phyloP scores from a whole-genome alignment of 2,888 invertebrate species.

The Tinea trinotella region DNA sequence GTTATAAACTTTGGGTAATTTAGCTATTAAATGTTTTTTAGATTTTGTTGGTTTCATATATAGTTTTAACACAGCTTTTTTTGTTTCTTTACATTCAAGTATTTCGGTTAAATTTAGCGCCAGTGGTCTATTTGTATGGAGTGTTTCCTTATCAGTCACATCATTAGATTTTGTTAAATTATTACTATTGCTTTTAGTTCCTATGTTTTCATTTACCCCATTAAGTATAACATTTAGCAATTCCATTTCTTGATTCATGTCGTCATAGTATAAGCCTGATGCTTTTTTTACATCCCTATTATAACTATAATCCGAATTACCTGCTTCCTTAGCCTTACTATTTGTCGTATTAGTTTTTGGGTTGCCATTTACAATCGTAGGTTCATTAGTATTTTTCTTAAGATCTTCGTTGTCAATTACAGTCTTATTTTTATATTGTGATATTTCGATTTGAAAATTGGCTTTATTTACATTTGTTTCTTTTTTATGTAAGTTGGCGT shows the following conservation, averaged over 20 bases:
- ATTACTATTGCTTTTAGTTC: background rate
- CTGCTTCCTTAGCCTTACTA: too few species aligned
- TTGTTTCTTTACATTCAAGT: conserved; percentile 48
- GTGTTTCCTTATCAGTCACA: background rate
- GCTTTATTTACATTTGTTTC: too few species aligned
- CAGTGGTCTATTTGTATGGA: background rate
- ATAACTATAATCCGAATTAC: too few species aligned
- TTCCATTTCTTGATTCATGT: background rate
- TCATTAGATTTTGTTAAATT: conserved; percentile 22
- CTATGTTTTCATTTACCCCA: background rate
- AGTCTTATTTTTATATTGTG: too few species aligned
- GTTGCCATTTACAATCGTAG: too few species aligned
- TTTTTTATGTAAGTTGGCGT: too few species aligned
- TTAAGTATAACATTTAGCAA: background rate
- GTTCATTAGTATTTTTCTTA: too few species aligned
- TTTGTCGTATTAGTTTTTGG: too few species aligned
- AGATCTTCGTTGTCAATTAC: too few species aligned
- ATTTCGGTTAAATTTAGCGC: conserved; percentile 30
- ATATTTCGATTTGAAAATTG: too few species aligned
- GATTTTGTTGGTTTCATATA: conserved; percentile 41
- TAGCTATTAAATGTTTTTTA: conserved; percentile 37
- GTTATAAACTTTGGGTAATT: conserved; percentile 39
- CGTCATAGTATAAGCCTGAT: too few species aligned
- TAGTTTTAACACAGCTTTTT: conserved; percentile 54
- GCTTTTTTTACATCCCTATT: too few species aligned